Percentiles rank a stretch among this genome's conserved stretches.
Conservation (phyloP, 2,888 invertebrate genomes). For the Ennomos erosarius region DNA sequence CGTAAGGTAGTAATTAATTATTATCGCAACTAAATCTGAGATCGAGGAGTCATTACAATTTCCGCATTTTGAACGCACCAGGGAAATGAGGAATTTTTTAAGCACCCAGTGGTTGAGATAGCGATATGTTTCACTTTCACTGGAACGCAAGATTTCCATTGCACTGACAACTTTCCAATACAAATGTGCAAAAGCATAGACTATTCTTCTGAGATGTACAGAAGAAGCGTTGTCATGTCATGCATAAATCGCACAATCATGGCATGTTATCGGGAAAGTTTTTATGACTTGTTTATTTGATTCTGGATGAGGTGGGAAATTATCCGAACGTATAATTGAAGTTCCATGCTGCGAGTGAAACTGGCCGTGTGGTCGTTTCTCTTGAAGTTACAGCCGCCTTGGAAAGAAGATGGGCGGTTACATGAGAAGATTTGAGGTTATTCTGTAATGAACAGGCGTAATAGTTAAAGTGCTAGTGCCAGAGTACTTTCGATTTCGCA, state of each 20-base stretch:
- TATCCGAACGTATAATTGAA: conserved; percentile 19
- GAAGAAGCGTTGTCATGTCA: conserved; percentile 68
- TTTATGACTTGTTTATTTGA: conserved; percentile 41
- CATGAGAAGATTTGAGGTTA: conserved; percentile 35
- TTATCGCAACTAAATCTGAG: conserved; percentile 33
- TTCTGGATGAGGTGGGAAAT: conserved; percentile 36
- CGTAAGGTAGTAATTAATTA: conserved; percentile 46
- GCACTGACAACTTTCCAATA: conserved; percentile 77
- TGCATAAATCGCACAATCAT: conserved; percentile 63
- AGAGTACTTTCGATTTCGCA: conserved; percentile 47
- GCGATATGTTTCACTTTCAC: conserved; percentile 48
- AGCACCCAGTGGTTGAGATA: conserved; percentile 44
- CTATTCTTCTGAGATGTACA: conserved; percentile 57
- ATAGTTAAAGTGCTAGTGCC: conserved; percentile 30
- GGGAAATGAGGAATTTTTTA: conserved; percentile 64
- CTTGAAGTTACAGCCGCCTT: conserved; percentile 23
- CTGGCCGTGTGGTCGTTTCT: conserved; percentile 29
- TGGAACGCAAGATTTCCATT: conserved; percentile 65
- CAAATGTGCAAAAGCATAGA: conserved; percentile 61
- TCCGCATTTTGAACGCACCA: conserved; percentile 58
- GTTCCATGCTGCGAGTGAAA: conserved; percentile 27
- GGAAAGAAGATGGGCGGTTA: conserved; percentile 35
- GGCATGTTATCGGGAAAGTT: conserved; percentile 65
- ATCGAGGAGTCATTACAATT: conserved; percentile 54
- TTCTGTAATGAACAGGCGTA: conserved; percentile 34